These are phyloP conservation scores for Hippoglossus hippoglossus DNA, from an alignment of 2,797 vertebrate genomes.

Conservation along the genomic window DNA sequence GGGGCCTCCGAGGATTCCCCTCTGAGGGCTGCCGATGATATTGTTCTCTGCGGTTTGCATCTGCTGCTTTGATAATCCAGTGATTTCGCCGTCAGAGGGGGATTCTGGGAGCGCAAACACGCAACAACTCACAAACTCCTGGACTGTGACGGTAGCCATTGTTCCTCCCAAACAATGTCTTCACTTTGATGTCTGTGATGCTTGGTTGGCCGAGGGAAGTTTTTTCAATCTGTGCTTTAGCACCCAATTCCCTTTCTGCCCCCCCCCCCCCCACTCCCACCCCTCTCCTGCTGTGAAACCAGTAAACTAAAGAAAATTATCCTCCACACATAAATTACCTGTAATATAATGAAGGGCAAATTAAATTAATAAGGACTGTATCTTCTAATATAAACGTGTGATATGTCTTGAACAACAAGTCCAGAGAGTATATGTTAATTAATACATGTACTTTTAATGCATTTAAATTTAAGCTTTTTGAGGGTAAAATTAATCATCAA, in stretches of 20 bases:
- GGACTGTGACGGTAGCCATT: constrained; percentile 91
- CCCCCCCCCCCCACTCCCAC: not conserved
- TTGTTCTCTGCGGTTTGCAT: constrained; percentile 82
- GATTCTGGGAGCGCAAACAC: constrained; percentile 84
- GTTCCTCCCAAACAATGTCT: constrained; percentile 93
- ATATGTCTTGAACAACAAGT: too few relatives aligned
- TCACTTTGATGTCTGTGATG: constrained; percentile 92
- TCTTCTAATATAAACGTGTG: too few relatives aligned
- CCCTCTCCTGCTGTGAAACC: constrained; percentile 18
- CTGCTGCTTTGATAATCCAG: constrained; percentile 86
- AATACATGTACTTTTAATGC: too few relatives aligned
- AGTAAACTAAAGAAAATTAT: constrained; percentile 16
- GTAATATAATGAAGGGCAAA: too few relatives aligned
- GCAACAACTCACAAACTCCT: constrained; percentile 89
- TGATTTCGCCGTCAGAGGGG: constrained; percentile 82
- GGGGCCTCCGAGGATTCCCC: constrained; percentile 67
- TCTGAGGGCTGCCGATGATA: constrained; percentile 64
- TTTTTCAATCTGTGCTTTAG: constrained; percentile 70
- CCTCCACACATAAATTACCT: not conserved
- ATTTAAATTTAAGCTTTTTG: too few relatives aligned
- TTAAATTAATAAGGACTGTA: too few relatives aligned
- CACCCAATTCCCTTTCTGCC: constrained; percentile 39
- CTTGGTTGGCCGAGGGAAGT: constrained; percentile 83
- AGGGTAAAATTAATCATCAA: too few relatives aligned
- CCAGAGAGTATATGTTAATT: too few relatives aligned